phyloP scores from a whole-genome alignment of 2,113 vertebrate species.

The Pollachius pollachius region DNA sequence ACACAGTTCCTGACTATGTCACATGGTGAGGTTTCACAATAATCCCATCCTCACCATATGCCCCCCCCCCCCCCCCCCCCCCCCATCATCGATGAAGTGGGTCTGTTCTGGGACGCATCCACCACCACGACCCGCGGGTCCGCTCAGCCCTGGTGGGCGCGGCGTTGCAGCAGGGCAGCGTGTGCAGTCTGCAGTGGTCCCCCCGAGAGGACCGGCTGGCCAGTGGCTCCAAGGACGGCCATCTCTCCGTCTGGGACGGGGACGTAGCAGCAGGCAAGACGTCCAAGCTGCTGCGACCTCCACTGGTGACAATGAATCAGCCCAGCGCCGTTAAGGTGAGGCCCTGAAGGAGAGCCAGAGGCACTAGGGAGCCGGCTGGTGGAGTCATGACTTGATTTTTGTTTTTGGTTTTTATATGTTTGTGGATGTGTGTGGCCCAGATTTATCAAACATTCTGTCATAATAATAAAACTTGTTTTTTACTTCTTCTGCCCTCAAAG shows the following conservation, averaged over 20 bases:
- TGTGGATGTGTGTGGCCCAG: too few species aligned
- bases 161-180: slow-evolving; percentile 51
- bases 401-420: too few species aligned
- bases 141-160: slow-evolving; percentile 54
- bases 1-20: neutral
- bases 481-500: too few species aligned
- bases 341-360: too few species aligned
- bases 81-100: slow-evolving; percentile 57
- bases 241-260: slow-evolving; percentile 70
- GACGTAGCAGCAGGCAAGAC: slow-evolving; percentile 47
- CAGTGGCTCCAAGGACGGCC: slow-evolving; percentile 71
- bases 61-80: neutral
- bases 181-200: slow-evolving; percentile 80
- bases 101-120: slow-evolving; percentile 70
- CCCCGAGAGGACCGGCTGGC: slow-evolving; percentile 62
- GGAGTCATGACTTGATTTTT: too few species aligned
- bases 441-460: too few species aligned
- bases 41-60: neutral
- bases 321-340: slow-evolving; percentile 77
- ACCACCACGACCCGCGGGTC: slow-evolving; percentile 67
- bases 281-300: neutral
- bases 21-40: neutral
- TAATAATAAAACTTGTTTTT: too few species aligned
- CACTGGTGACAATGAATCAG: slow-evolving; percentile 60
- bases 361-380: too few species aligned